Evolutionary conservation across 2,888 invertebrate species (phyloP), one percentile per base, ranked within the genome.

Genomic region (Melanostoma mellinum): DNA sequence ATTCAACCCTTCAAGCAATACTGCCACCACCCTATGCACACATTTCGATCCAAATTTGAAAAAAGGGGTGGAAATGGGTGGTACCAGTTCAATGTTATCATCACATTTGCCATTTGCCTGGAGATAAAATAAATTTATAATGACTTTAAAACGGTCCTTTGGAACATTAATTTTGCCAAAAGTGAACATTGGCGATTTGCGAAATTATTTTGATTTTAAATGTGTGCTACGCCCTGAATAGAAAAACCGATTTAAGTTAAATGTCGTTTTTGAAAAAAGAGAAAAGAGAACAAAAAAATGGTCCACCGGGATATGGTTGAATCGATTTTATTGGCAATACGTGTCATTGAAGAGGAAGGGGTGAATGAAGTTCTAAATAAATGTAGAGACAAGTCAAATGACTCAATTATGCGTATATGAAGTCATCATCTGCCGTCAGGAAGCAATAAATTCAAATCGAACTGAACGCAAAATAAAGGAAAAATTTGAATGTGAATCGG

Each of bases 221-320:
- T 68, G 40, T 6, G 35, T 72, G 81, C 40, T 46, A 82, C 81
- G 81, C 81, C 81, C 81, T 35, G 60, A 72, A 55, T 53, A 72
- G 76, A 81, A 81, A 81, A 35, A 77, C 56, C 81, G 61, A 77
- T 82, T 82, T 82, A 76, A 77, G 77, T 82, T 77, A 73, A 68
- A 77, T 77, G 61, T 81, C 55, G 60, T 53, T 75, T 60, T 50
- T 52, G 44, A 44, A 46, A 58, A 67, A 9, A 6, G 6, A 20
- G 20, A 20, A 20, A 1, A 20, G 20, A 20, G 6, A 30, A 35
- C n/a, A 63, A 32, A 30, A 44, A 20, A 20, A 20, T 20, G 20
- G 20, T 33, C 10, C 4, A 42, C 20, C 58, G 10, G 77, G 56
- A 58, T 35, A 65, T 61, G 44, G 55, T 40, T 61, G 56, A 65